Conservation (phyloP, 2,888 invertebrate species). For the Yponomeuta malinellus region DNA sequence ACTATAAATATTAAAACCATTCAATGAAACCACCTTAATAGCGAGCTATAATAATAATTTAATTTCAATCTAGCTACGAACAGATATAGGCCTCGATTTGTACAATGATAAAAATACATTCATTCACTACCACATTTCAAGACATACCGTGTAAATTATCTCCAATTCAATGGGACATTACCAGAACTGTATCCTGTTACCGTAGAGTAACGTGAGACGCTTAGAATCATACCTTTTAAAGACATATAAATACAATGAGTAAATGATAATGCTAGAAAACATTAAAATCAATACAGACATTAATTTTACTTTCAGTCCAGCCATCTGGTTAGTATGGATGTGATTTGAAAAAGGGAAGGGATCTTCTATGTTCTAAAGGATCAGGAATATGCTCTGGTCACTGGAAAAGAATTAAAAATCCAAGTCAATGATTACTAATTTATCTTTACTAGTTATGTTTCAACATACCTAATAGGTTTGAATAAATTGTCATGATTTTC, state of each 20-base stretch:
- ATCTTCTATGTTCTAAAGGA: slow-evolving; percentile 2
- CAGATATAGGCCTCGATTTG: neutral
- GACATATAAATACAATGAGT: slow-evolving; percentile 44
- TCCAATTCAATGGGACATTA: neutral
- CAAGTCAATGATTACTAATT: neutral
- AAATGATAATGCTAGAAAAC: slow-evolving; percentile 35
- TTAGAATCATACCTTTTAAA: slow-evolving; percentile 37
- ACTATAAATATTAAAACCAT: no score
- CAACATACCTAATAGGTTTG: no score
- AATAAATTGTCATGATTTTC: no score
- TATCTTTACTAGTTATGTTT: neutral
- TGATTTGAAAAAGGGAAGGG: slow-evolving; percentile 11
- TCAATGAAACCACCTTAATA: no score
- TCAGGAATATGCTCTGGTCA: neutral
- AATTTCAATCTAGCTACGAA: neutral
- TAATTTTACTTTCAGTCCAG: slow-evolving; percentile 37
- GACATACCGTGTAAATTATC: neutral
- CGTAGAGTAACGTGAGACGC: neutral
- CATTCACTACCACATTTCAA: neutral
- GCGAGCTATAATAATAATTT: no score
- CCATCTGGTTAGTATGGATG: slow-evolving; percentile 28
- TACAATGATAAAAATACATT: neutral
- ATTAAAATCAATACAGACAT: slow-evolving; percentile 29
- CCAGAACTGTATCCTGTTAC: neutral
- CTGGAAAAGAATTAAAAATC: neutral